A percentile compares a stretch with the other conserved stretches of the same genome.
Evolutionary conservation across 92 coral and sea anemone genomes (phyloP).

Genomic region (Epizoanthus scotinus): DNA sequence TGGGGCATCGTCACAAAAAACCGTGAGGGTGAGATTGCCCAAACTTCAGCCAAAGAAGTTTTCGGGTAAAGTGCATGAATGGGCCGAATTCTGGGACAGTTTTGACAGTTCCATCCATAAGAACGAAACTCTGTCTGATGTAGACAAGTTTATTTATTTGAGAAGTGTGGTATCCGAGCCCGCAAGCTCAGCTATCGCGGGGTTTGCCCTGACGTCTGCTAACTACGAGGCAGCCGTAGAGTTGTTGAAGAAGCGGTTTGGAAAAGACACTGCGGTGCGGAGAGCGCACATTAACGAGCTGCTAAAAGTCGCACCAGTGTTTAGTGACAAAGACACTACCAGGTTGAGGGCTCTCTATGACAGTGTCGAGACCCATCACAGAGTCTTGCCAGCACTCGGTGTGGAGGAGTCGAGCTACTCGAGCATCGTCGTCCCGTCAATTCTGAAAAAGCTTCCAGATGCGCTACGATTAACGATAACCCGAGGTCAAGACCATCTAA

Average conservation of each 20-base stretch:
- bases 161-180: constrained; percentile 36
- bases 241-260: constrained; percentile 28
- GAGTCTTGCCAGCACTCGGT: too few relatives aligned
- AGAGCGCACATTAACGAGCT: constrained; percentile 23
- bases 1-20: too few relatives aligned
- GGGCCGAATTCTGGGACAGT: constrained; percentile 67
- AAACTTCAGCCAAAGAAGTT: constrained; percentile 37
- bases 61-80: not conserved
- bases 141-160: constrained; percentile 46
- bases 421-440: too few relatives aligned
- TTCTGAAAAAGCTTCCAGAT: too few relatives aligned
- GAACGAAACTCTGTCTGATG: constrained; percentile 45
- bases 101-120: constrained; percentile 55
- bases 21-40: constrained; percentile 48
- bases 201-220: constrained; percentile 51
- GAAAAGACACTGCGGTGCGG: constrained; percentile 29
- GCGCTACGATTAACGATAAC: too few relatives aligned
- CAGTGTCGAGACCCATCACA: not conserved
- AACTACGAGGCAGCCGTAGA: constrained; percentile 43
- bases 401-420: too few relatives aligned
- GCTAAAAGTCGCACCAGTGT: not conserved
- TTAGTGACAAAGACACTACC: too few relatives aligned
- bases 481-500: too few relatives aligned
- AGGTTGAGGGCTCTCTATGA: too few relatives aligned
- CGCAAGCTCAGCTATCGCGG: constrained; percentile 44